Base-by-base conservation (phyloP, 2,113 vertebrate species). In the Oplegnathus fasciatus region DNA sequence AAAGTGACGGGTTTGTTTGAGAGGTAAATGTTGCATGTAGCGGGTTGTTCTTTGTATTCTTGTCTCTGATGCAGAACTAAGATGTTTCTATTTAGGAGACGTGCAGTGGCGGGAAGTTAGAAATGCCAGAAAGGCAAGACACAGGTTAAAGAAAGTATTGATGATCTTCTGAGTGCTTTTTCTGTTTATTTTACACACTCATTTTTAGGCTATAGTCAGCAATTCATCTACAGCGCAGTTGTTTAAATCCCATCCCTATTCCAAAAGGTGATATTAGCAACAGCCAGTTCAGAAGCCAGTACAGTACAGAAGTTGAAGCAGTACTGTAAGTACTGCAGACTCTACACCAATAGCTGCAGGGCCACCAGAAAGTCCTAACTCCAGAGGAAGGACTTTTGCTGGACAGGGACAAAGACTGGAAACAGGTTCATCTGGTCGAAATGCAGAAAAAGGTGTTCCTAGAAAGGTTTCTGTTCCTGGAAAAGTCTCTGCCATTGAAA, bases 311-410 rank as follows among this genome's bases (percentile, higher is more conserved):
- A 37, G 34, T 37, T 37, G 6, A 37, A 37, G 34, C n/a, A n/a
- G n/a, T n/a, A n/a, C n/a, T n/a, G n/a, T n/a, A 40, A 42, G 65
- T 44, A 18, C 54, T 58, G 76, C 65, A 58, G 28, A 68, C 24
- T 77, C 4, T 77, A 18, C n/a, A n/a, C 0, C 20, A 1, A 9
- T n/a, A 34, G 30, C 17, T 71, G 20, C 13, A 50, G 10, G 4
- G 5, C 46, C 9, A 24, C 75, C 37, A 57, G 20, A 48, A 67
- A 54, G 37, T 26, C 11, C 18, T 44, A 9, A 37, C 37, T 50
- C 6, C 2, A 1, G 3, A 22, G 0, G 3, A 5, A 34, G 52
- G 37, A 68, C 26, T 9, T 66, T 30, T 68, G 6, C 0, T 0
- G 0, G 18, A 15, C 5, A 13, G 18, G 24, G 4, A 9, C 15